These are phyloP conservation scores for Strigamia crassipes DNA, from an alignment of 2,888 invertebrate genomes.

Conservation along the genomic window DNA sequence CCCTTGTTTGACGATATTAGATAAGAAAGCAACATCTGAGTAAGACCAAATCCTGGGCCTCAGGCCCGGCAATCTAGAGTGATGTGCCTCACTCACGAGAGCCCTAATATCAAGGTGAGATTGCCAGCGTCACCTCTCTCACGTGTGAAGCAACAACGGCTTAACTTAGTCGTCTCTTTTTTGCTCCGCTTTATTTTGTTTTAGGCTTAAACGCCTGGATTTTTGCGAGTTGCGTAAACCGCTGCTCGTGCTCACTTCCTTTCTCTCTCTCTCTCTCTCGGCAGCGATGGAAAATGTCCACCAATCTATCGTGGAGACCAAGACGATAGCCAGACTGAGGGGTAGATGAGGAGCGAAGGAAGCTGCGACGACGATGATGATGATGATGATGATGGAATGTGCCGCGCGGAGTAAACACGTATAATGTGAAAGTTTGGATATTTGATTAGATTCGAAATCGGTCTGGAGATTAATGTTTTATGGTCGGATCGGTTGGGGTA, in stretches of 20 bases:
- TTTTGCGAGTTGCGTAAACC: background rate
- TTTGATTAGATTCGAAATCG: background rate
- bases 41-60: background rate
- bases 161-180: background rate
- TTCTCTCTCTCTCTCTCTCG: background rate
- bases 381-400: background rate
- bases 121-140: background rate
- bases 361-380: background rate
- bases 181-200: background rate
- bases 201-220: background rate
- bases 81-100: conserved; percentile 8
- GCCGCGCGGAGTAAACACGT: background rate
- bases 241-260: background rate
- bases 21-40: conserved; percentile 22
- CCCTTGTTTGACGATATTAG: conserved; percentile 37
- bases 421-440: conserved; percentile 13
- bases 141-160: background rate
- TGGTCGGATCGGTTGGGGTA: background rate
- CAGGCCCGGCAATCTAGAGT: background rate
- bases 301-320: conserved; percentile 38
- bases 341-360: background rate
- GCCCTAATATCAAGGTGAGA: background rate
- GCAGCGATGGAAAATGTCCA: conserved; percentile 28
- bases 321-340: conserved; percentile 28
- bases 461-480: background rate